Base-by-base conservation (phyloP, 1,140 invertebrate genomes). In the Orius laevigatus region DNA sequence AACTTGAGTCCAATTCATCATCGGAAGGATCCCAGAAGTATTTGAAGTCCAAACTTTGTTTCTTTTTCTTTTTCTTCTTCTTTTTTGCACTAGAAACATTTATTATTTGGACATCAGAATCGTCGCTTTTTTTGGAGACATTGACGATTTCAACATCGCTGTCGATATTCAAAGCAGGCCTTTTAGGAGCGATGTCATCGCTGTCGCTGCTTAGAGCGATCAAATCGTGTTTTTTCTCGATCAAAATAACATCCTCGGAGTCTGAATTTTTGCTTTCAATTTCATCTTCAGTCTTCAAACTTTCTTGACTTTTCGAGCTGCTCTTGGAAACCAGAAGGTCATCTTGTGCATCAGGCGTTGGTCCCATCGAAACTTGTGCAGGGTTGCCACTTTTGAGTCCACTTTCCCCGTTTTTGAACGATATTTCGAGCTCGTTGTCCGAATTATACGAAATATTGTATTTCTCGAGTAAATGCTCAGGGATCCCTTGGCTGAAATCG, bases 401-500 rank as follows among this genome's bases (percentile, higher is more conserved):
- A 14, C 15, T 15, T 12, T 6, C 16, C 2, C 25, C 32, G 9
- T 33, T 33, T 12, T 32, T 46, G 8, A 38, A 36, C 3, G 46
- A 38, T 4, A 36, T 35, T 9, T 32, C 46, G 34, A 16, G 16
- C 15, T 36, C 46, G 8, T 47, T 35, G 8, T 35, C 20, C 6
- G 14, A 12, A 32, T 12, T 38, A 2, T 10, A 14, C 6, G 20
- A 15, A 32, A 49, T 49, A 14, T 35, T 12, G 32, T 49, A 49
- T 20, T 49, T 49, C 9, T 42, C 31, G 4, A 42, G 15, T 12
- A 53, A n/a, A n/a, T 50, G 19, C 8, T 35, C 25, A 3, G 52
- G 52, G 16, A 53, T 49, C 4, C 42, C 47, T 36, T 53, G 31
- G 12, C 42, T 49, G 18, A 53, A 49, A 15, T 47, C 48, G 47